Evolutionary conservation across 2,113 vertebrate genomes (phyloP).

Genomic region (Rattus norvegicus): GRCr8 NC_086023.1:78987001-78987500

Average conservation of each 20-base stretch:
- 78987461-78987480: neutral
- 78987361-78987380: neutral
- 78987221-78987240: conserved; percentile 21
- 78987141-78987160: conserved; percentile 30
- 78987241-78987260: neutral
- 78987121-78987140: conserved; percentile 27
- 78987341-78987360: neutral
- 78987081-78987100: conserved; percentile 48
- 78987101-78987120: conserved; percentile 17
- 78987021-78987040: conserved; percentile 39
- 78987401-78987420: neutral
- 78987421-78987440: neutral
- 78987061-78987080: conserved; percentile 53
- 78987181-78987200: neutral
- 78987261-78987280: neutral
- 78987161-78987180: neutral
- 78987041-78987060: neutral
- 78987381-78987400: neutral
- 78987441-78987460: neutral
- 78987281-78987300: neutral
- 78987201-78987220: neutral
- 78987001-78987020: neutral
- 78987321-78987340: neutral
- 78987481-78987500: neutral
- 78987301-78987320: neutral